Base-by-base conservation (phyloP, 1,140 invertebrate species). In the Drosophila punjabiensis region DNA sequence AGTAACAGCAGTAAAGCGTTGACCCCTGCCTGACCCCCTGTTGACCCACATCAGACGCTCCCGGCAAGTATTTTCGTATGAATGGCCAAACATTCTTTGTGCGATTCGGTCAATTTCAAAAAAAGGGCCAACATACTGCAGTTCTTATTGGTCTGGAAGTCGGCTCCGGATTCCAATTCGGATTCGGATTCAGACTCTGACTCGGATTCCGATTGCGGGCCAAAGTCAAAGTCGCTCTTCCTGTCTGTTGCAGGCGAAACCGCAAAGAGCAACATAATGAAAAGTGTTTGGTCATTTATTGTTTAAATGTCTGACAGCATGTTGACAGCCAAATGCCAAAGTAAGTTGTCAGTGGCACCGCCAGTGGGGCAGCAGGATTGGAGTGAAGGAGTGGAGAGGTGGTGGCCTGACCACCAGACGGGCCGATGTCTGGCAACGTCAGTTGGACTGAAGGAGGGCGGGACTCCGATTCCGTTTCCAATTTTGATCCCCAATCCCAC, bases 261-360 rank as follows among this genome's bases (percentile, higher is more conserved):
- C 85, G 79, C 85, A 89, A 85, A 90, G 82, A 89, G 86, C 85
- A 89, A 90, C 86, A 89, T 89, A 89, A 89, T 89, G 85, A 89
- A 90, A 89, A 89, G 85, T 89, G 86, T 89, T 89, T 90, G 85
- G 85, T 90, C 85, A 89, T 90, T 89, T 89, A 90, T 89, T 89
- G 86, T 90, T 90, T 89, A 89, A 90, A 89, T 90, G 82, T 79
- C 85, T 89, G 85, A 89, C 85, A 89, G 86, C 86, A 74, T 89
- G 85, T 80, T 89, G 85, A 89, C 85, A 89, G 85, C 82, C 86
- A 89, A 89, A 90, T 89, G 85, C 85, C 85, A 89, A 90, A 89
- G 85, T 89, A 89, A 89, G 85, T 89, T 89, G 85, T 88, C 85
- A 88, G 81, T 77, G 75, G 75, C 53, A 76, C 62, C 28, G 60